phyloP scores from a whole-genome alignment of 2,888 invertebrate genomes.

The Trachelus stipa region DNA sequence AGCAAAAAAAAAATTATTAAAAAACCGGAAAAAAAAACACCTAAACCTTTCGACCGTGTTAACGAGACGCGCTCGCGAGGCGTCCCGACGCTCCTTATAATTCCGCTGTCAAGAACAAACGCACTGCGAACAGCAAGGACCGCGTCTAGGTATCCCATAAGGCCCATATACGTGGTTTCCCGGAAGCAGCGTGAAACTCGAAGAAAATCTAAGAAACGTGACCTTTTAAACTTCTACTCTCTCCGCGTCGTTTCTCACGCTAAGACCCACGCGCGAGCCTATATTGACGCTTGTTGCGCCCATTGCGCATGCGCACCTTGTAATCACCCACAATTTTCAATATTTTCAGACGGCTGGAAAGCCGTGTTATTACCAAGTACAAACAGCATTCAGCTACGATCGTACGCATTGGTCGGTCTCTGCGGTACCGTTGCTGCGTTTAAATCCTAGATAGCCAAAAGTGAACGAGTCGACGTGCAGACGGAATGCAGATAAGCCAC shows the following conservation, averaged over 20 bases:
- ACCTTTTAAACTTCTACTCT: slow-evolving; percentile 49
- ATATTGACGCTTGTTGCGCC: slow-evolving; percentile 56
- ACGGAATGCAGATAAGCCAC: too few relatives aligned
- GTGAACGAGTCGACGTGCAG: too few relatives aligned
- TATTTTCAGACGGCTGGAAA: slow-evolving; percentile 4
- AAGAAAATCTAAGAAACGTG: slow-evolving; percentile 56
- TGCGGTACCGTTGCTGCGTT: too few relatives aligned
- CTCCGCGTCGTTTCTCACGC: slow-evolving; percentile 48
- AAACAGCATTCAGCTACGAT: background rate
- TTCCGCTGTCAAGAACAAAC: slow-evolving; percentile 3
- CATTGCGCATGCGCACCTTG: slow-evolving; percentile 6
- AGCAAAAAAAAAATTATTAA: too few relatives aligned
- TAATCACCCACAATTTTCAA: slow-evolving; percentile 10
- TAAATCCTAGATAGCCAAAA: too few relatives aligned
- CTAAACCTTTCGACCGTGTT: slow-evolving; percentile 3
- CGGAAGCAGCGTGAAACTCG: slow-evolving; percentile 34
- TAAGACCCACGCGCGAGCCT: slow-evolving; percentile 42
- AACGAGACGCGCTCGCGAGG: slow-evolving; percentile 12
- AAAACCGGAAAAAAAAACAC: too few relatives aligned
- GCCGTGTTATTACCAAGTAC: slow-evolving; percentile 3
- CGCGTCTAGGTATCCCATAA: too few relatives aligned
- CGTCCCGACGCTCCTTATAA: slow-evolving; percentile 10
- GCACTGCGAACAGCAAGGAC: slow-evolving; percentile 2
- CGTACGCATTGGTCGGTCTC: too few relatives aligned
- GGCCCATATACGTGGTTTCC: background rate